Evolutionary conservation across 2,888 invertebrate genomes (phyloP).

Genomic region (Athalia rosae): DNA sequence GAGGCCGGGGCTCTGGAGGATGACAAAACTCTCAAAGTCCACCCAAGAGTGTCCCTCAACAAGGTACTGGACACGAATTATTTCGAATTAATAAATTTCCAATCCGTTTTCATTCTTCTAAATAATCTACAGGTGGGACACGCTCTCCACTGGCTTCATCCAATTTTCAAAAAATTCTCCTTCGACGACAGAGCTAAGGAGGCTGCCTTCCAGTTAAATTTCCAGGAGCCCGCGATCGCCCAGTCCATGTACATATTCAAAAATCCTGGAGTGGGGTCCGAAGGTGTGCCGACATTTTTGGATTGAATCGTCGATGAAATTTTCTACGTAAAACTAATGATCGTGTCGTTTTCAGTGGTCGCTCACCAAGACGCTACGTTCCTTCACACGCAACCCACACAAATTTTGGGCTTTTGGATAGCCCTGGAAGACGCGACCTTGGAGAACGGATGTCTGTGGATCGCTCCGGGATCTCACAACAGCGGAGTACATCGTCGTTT

Average conservation of each 20-base stretch:
- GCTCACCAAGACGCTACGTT: slow-evolving; percentile 93
- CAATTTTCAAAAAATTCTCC: slow-evolving; percentile 87
- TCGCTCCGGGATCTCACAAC: slow-evolving; percentile 93
- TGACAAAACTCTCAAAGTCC: slow-evolving; percentile 84
- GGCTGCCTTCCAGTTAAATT: slow-evolving; percentile 83
- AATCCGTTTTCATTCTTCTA: not conserved
- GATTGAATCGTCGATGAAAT: not conserved
- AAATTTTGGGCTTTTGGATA: slow-evolving; percentile 94
- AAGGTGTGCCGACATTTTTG: slow-evolving; percentile 77
- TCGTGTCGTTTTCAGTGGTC: slow-evolving; percentile 76
- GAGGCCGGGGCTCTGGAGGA: slow-evolving; percentile 88
- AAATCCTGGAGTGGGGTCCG: slow-evolving; percentile 92
- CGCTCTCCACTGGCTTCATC: slow-evolving; percentile 88
- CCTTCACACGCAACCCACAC: slow-evolving; percentile 88
- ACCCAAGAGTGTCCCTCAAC: slow-evolving; percentile 81
- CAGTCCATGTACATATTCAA: slow-evolving; percentile 99
- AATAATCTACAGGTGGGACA: slow-evolving; percentile 83
- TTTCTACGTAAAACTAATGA: slow-evolving; percentile 4
- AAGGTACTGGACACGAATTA: slow-evolving; percentile 75
- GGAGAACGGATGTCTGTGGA: slow-evolving; percentile 96
- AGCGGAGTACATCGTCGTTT: slow-evolving; percentile 85
- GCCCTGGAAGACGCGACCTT: slow-evolving; percentile 94
- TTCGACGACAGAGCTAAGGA: slow-evolving; percentile 90
- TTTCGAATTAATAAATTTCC: not conserved
- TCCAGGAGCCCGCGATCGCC: slow-evolving; percentile 87